phyloP scores from a whole-genome alignment of 2,888 invertebrate genomes.

The Stenichneumon culpator region DNA sequence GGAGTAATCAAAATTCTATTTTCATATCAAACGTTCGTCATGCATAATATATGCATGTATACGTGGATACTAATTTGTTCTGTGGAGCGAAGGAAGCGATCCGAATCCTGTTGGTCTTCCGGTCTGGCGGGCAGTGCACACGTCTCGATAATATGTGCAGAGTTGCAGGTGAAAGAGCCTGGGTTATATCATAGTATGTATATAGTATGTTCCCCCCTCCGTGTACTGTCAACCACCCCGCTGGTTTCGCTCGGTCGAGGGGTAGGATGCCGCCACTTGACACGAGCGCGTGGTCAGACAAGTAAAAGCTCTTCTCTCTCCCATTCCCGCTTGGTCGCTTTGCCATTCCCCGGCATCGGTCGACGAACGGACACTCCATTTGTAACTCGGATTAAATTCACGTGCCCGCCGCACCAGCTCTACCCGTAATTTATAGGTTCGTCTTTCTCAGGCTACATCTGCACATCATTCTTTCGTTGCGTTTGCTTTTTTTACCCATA shows the following conservation, averaged over 20 bases:
- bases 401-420: slow-evolving; percentile 54
- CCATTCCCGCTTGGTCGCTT: slow-evolving; percentile 13
- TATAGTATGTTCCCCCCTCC: slow-evolving; percentile 13
- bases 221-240: slow-evolving; percentile 21
- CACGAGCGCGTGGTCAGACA: slow-evolving; percentile 67
- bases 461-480: slow-evolving; percentile 55
- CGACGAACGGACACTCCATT: slow-evolving; percentile 72
- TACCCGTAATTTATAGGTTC: slow-evolving; percentile 70
- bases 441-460: slow-evolving; percentile 59
- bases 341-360: slow-evolving; percentile 59
- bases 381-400: slow-evolving; percentile 74
- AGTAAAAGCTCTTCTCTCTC: slow-evolving; percentile 65
- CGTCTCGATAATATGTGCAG: slow-evolving; percentile 61
- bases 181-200: background rate
- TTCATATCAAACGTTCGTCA: slow-evolving; percentile 19
- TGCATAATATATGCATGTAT: slow-evolving; percentile 11
- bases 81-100: slow-evolving; percentile 56
- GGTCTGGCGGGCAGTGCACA: slow-evolving; percentile 72
- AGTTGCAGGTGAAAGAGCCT: slow-evolving; percentile 43
- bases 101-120: slow-evolving; percentile 74
- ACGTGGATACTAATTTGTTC: slow-evolving; percentile 57
- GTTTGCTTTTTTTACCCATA: slow-evolving; percentile 13
- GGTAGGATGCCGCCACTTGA: slow-evolving; percentile 63
- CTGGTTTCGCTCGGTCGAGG: slow-evolving; percentile 48
- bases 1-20: slow-evolving; percentile 17